These are phyloP conservation scores for Planococcus citri DNA, from an alignment of 1,140 invertebrate genomes.

Conservation along the genomic window DNA sequence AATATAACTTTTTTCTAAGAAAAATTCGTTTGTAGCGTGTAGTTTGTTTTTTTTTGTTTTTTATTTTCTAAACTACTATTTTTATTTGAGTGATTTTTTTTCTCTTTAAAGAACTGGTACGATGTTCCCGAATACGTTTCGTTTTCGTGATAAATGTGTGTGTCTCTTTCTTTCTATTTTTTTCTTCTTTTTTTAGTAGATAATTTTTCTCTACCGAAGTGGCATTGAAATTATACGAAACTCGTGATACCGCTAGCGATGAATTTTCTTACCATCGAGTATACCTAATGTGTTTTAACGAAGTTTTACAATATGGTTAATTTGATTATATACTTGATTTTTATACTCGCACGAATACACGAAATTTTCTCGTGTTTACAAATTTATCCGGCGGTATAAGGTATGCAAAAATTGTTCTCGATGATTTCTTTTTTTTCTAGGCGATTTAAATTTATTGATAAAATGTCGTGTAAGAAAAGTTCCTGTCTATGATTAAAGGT, in stretches of 20 bases:
- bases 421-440: too few relatives aligned
- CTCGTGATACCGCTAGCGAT: neutral
- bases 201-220: neutral
- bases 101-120: neutral
- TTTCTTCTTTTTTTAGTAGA: neutral
- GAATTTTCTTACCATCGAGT: neutral
- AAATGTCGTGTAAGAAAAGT: too few relatives aligned
- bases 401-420: too few relatives aligned
- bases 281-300: neutral
- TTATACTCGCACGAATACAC: too few relatives aligned
- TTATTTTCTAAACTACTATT: neutral
- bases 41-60: slow-evolving; percentile 11
- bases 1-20: neutral
- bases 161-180: neutral
- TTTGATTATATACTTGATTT: neutral
- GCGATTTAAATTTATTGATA: too few relatives aligned
- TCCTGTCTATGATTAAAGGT: too few relatives aligned
- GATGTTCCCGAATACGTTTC: neutral
- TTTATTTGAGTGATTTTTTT: slow-evolving; percentile 1
- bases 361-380: too few relatives aligned
- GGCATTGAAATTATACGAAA: neutral
- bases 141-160: neutral
- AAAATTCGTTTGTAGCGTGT: neutral
- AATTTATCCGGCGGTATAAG: too few relatives aligned
- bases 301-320: neutral